Evolutionary conservation across 2,888 invertebrate species (phyloP), one percentile per base, ranked within the genome.

Genomic region (Anoncus sp.): DNA sequence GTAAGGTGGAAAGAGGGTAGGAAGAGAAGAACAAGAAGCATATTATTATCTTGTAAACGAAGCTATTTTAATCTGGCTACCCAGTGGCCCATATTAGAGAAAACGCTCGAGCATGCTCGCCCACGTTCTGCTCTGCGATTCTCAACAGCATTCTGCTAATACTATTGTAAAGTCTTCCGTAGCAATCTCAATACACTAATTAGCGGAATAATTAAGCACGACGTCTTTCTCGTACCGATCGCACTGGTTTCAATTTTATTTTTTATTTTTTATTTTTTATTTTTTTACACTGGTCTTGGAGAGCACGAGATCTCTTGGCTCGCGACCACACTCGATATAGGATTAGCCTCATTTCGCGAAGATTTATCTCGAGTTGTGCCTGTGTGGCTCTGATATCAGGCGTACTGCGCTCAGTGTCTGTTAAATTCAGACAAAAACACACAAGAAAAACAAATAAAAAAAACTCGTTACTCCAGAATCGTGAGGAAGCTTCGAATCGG

Each of bases 181-280:
- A 59, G 51, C 47, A 53, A 72, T 77, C 53, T 12, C 77, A 60
- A 77, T 80, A 66, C 75, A 53, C 81, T 77, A 81, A 81, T 81
- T 81, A 81, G 75, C 60, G 62, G 65, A 75, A 80, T 81, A 81
- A 81, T 81, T 80, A 72, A 75, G 75, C 74, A 49, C 74, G 73
- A 69, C 66, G 60, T 76, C 53, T 71, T 53, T 66, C 51, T 76
- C 66, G 31, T 40, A 35, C n/a, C 43, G 53, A 57, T 53, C 65
- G 35, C 55, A 57, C 43, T 69, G 22, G 47, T 69, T 57, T 57
- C 45, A 27, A 57, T 43, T 22, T 24, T 18, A 3, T 24, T 51
- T 66, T 40, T 43, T 27, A 2, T 53, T 53, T 38, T 24, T 66
- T 5, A 16, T 16, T 53, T 51, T 51, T 51, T 55, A 45, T 40